Conservation (phyloP, 2,113 vertebrate genomes). For the Hypomesus transpacificus region DNA sequence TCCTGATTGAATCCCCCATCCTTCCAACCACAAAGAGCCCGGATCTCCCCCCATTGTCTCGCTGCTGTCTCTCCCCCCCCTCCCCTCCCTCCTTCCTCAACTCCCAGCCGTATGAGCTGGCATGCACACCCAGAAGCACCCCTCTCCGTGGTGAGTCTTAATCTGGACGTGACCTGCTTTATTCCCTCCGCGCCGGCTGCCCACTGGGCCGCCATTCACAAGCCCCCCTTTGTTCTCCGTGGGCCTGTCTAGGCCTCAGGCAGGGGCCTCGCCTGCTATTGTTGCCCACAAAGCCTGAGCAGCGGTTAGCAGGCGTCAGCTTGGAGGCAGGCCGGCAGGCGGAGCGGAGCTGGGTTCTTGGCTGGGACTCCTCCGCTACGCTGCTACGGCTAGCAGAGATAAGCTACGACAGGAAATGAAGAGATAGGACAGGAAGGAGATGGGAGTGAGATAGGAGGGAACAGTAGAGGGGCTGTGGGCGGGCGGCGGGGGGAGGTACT, state of each 20-base stretch:
- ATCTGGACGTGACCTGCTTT: constrained; percentile 78
- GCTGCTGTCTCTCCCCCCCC: constrained; percentile 16
- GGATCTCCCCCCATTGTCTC: constrained; percentile 29
- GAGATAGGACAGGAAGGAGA: constrained; percentile 1
- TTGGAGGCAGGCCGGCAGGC: constrained; percentile 60
- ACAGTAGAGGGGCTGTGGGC: not conserved
- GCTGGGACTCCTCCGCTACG: constrained; percentile 7
- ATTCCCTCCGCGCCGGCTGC: constrained; percentile 46
- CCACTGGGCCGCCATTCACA: constrained; percentile 59
- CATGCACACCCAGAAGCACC: constrained; percentile 34
- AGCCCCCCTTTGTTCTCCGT: constrained; percentile 43
- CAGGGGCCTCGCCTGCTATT: constrained; percentile 74
- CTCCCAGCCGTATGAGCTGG: constrained; percentile 21
- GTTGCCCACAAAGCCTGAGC: constrained; percentile 71
- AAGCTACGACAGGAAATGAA: not conserved
- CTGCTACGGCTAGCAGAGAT: constrained; percentile 19
- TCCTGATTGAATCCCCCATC: constrained; percentile 47
- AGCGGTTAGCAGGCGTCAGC: constrained; percentile 68
- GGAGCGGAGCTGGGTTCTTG: constrained; percentile 28
- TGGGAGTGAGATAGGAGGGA: constrained; percentile 1
- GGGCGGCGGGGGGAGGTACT: not conserved
- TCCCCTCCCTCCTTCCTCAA: not conserved
- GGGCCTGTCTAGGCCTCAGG: constrained; percentile 70
- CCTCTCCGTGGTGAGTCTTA: constrained; percentile 54
- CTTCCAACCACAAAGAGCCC: constrained; percentile 22